Conservation (phyloP, 1,140 invertebrate genomes). For the Zaprionus ornatus region DNA sequence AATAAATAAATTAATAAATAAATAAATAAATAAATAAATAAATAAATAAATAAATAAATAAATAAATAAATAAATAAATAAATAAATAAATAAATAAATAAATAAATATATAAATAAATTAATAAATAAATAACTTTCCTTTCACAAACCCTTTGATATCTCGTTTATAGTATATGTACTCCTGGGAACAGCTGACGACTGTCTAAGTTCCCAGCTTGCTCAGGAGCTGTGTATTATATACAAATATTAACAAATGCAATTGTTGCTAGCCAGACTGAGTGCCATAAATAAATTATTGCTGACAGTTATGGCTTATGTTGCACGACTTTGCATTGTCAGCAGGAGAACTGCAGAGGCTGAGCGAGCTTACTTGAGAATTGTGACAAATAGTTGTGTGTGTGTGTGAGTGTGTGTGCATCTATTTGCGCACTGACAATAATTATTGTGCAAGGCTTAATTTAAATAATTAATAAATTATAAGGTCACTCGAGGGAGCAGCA, state of each 20-base stretch:
- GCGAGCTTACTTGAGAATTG: constrained; percentile 12
- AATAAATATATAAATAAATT: not conserved
- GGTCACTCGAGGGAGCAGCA: constrained; percentile 14
- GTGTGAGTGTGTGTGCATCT: constrained; percentile 11
- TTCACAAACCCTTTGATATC: not conserved
- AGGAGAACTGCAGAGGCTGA: not conserved
- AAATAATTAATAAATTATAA: constrained; percentile 81
- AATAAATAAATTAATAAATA: no score
- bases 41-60: no score
- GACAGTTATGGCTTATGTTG: constrained; percentile 18
- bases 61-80: no score
- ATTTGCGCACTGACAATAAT: constrained; percentile 28
- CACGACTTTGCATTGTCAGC: constrained; percentile 14
- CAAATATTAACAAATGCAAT: constrained; percentile 1
- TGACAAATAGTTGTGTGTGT: constrained; percentile 25
- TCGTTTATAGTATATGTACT: not conserved
- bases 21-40: no score
- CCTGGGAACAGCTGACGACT: not conserved
- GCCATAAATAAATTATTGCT: constrained; percentile 28
- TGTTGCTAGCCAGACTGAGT: not conserved
- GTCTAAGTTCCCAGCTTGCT: not conserved
- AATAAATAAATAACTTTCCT: not conserved
- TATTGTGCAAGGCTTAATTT: constrained; percentile 56
- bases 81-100: no score
- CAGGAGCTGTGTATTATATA: no score